Conservation (phyloP, 2,888 invertebrate species). For the Galeopsomyia nigrocyanea region DNA sequence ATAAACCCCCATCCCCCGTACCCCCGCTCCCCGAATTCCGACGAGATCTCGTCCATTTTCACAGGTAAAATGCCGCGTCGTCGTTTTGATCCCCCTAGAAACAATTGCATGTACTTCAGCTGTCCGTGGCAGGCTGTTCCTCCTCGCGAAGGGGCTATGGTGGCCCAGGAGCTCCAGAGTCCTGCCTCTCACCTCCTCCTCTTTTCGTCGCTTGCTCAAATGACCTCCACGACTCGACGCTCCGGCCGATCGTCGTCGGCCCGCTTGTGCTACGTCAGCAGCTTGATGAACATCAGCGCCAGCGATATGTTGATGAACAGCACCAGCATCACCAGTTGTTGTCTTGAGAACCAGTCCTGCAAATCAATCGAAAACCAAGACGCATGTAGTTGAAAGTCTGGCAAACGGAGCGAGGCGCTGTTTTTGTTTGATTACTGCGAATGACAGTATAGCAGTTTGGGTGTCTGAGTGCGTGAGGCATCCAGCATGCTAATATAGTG, state of each 20-base stretch:
- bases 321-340: conserved; percentile 93
- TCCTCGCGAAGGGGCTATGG: background rate
- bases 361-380: conserved; percentile 58
- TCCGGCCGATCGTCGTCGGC: conserved; percentile 65
- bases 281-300: conserved; percentile 95
- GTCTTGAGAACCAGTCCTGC: conserved; percentile 97
- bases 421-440: too few species aligned
- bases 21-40: background rate
- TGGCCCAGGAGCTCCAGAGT: background rate
- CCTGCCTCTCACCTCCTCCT: conserved; percentile 21
- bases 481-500: too few species aligned
- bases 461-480: too few species aligned
- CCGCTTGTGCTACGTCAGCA: conserved; percentile 88
- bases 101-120: background rate
- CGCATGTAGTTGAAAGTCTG: too few species aligned
- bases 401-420: too few species aligned
- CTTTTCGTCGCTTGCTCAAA: conserved; percentile 49
- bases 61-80: conserved; percentile 8
- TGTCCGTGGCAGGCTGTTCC: too few species aligned
- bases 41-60: conserved; percentile 14
- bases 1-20: background rate
- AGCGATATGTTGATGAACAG: conserved; percentile 94
- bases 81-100: background rate
- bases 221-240: conserved; percentile 65
- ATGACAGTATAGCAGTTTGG: too few species aligned